Percentiles rank a stretch among this genome's conserved stretches.
phyloP scores from a whole-genome alignment of 2,113 vertebrate species.

The Zeus faber region DNA sequence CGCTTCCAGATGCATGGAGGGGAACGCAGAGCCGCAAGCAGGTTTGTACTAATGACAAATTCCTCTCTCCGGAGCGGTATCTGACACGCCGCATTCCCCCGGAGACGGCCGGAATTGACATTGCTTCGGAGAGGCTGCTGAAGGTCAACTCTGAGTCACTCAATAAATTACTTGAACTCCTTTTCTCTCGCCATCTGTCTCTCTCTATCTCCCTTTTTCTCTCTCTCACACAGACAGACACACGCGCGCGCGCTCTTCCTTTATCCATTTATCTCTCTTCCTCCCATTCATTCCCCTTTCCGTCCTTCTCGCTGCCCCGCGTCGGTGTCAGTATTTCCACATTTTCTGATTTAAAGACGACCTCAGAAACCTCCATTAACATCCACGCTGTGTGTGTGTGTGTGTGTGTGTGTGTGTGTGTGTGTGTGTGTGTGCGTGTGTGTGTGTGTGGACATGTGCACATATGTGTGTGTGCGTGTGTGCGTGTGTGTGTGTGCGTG shows the following conservation, averaged over 20 bases:
- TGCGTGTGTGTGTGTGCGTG: neutral
- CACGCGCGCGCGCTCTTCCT: too few relatives aligned
- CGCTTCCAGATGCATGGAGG: too few relatives aligned
- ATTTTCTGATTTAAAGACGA: too few relatives aligned
- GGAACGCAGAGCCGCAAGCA: too few relatives aligned
- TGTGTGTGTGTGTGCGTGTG: too few relatives aligned
- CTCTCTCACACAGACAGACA: slow-evolving; percentile 1
- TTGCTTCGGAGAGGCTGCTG: slow-evolving; percentile 36
- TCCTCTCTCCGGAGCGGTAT: too few relatives aligned
- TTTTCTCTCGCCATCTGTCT: neutral
- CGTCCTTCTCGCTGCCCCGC: slow-evolving; percentile 3
- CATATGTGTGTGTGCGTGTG: neutral
- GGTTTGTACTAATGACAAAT: too few relatives aligned
- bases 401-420: too few relatives aligned
- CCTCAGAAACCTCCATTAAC: too few relatives aligned
- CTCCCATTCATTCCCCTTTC: neutral
- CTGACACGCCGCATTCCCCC: slow-evolving; percentile 25
- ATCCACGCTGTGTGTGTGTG: too few relatives aligned
- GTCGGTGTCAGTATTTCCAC: neutral
- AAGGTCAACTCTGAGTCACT: slow-evolving; percentile 50
- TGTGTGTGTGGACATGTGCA: too few relatives aligned
- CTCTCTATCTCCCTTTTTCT: neutral
- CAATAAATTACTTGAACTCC: slow-evolving; percentile 24
- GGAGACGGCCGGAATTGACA: slow-evolving; percentile 38
- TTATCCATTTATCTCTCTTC: neutral